Evolutionary conservation across 2,888 invertebrate species (phyloP), one percentile per base, ranked within the genome.

Genomic region (Melinaea menophilus): DNA sequence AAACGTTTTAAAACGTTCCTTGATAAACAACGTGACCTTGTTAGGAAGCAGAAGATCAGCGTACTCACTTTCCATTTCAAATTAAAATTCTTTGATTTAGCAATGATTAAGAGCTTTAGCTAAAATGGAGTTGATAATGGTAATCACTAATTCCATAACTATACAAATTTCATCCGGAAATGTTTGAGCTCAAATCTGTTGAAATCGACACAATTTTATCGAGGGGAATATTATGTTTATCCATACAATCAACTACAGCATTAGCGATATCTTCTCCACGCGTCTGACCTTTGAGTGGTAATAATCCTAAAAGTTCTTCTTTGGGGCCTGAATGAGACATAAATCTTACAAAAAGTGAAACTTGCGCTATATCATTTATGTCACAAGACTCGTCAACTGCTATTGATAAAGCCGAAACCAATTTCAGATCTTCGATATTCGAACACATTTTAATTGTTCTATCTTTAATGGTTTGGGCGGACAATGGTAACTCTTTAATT

Each of bases 101-200:
- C 48, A 72, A 74, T 73, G 71, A 69, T 73, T 64, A 69, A 75
- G 71, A 68, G 69, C 70, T 69, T 71, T 72, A 62, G 71, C 69
- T 68, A 71, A 59, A 66, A 70, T 69, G 22, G 22, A 22, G 22
- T 22, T 22, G 22, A 22, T 22, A 22, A 22, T 22, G 22, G 22
- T 22, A 22, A 22, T 22, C 22, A 22, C 22, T 22, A 22, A 22
- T 22, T 22, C 22, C 22, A 22, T 22, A 22, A 22, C 22, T 22
- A 1, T 22, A 22, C 22, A 22, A 22, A 22, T 22, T 22, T 22
- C 22, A 22, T 22, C 22, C 22, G 22, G 22, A 22, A 22, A n/a
- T n/a, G n/a, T n/a, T n/a, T n/a, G n/a, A n/a, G n/a, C n/a, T n/a
- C n/a, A n/a, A n/a, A n/a, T n/a, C n/a, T n/a, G n/a, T n/a, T n/a